phyloP scores from a whole-genome alignment of 1,140 invertebrate genomes.

The Cecropterus lyciades region DNA sequence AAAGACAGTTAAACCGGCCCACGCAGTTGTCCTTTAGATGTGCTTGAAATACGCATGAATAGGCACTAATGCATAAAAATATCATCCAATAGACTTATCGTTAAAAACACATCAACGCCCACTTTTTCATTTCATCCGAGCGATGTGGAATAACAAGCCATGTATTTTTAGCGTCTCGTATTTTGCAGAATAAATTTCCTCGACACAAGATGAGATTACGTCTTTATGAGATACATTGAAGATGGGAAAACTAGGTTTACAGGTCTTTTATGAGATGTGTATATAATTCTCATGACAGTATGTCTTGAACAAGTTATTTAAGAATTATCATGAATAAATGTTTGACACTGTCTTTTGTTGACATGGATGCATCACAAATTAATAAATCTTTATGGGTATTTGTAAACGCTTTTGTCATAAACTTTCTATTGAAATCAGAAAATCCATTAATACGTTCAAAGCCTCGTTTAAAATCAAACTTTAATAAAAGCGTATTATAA shows the following conservation, averaged over 20 bases:
- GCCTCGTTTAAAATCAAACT: too few species aligned
- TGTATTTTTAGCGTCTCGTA: constrained; percentile 27
- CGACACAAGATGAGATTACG: constrained; percentile 32
- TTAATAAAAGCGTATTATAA: too few species aligned
- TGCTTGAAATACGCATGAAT: background rate
- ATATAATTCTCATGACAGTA: constrained; percentile 3
- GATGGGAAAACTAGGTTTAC: constrained; percentile 10
- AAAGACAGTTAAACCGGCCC: too few species aligned
- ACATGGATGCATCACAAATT: too few species aligned
- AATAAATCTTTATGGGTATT: too few species aligned
- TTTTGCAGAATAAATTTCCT: constrained; percentile 34
- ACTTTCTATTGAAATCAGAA: too few species aligned
- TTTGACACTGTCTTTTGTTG: too few species aligned
- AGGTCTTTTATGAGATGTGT: constrained; percentile 1
- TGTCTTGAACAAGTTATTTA: too few species aligned
- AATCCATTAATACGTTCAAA: too few species aligned
- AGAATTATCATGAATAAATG: too few species aligned
- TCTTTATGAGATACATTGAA: constrained; percentile 9
- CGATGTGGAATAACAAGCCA: constrained; percentile 16
- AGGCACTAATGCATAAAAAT: background rate
- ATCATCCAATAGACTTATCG: constrained; percentile 3
- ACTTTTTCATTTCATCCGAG: constrained; percentile 17
- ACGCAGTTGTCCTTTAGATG: too few species aligned
- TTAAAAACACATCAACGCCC: constrained; percentile 9
- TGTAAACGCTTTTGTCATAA: too few species aligned